Conservation (phyloP, 2,113 vertebrate genomes). For the Xenotilapia longispinis region DNA sequence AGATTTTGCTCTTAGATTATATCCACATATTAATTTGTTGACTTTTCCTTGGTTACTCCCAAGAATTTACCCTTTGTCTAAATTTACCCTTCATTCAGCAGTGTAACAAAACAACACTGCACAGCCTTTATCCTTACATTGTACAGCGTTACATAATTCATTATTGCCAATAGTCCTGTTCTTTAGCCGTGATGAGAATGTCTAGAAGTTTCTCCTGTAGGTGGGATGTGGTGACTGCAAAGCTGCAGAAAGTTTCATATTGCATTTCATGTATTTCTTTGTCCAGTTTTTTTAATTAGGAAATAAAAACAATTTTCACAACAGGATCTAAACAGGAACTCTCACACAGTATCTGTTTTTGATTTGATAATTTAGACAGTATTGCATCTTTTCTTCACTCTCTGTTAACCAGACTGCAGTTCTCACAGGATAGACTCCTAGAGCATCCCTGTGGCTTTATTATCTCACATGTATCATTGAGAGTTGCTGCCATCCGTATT, state of each 20-base stretch:
- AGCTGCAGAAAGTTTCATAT: neutral
- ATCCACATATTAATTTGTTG: neutral
- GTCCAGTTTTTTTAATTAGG: neutral
- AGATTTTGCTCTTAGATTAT: neutral
- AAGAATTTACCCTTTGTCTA: neutral
- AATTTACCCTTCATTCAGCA: neutral
- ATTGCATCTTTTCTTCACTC: neutral
- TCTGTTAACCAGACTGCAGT: neutral
- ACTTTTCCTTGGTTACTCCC: neutral
- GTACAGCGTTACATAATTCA: fast-evolving
- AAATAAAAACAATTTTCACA: neutral
- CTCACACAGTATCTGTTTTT: neutral
- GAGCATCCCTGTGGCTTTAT: slow-evolving; percentile 42
- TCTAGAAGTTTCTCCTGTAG: fast-evolving
- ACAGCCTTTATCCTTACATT: neutral
- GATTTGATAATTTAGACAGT: neutral
- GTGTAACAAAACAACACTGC: neutral
- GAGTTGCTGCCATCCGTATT: slow-evolving; percentile 1
- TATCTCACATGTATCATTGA: slow-evolving; percentile 27
- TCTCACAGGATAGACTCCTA: neutral
- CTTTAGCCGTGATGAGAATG: neutral
- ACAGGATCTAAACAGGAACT: neutral
- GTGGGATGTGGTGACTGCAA: neutral
- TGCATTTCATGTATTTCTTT: neutral
- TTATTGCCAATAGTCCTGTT: neutral